These are phyloP conservation scores for Stenolophus ochropezus DNA, from an alignment of 2,888 invertebrate genomes.

Conservation along the genomic window DNA sequence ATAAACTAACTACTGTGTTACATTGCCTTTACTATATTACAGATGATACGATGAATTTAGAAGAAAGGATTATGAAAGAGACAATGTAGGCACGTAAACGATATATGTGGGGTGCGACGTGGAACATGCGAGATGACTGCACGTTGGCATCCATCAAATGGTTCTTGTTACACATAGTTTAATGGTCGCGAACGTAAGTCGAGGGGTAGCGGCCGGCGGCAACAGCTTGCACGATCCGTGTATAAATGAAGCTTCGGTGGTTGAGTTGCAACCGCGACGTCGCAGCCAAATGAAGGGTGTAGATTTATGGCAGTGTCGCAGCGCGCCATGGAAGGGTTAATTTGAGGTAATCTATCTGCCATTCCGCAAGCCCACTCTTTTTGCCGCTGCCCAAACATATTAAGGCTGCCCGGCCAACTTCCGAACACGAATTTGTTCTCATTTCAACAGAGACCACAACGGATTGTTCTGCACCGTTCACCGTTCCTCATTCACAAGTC, in stretches of 20 bases:
- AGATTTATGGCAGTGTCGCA: slow-evolving; percentile 69
- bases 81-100: neutral
- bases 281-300: slow-evolving; percentile 70
- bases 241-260: slow-evolving; percentile 59
- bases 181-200: slow-evolving; percentile 45
- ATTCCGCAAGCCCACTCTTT: slow-evolving; percentile 63
- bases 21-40: no score
- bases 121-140: slow-evolving; percentile 17
- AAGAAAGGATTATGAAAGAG: no score
- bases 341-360: slow-evolving; percentile 72
- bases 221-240: slow-evolving; percentile 59
- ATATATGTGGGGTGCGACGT: neutral
- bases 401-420: slow-evolving; percentile 14
- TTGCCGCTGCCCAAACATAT: slow-evolving; percentile 28
- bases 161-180: slow-evolving; percentile 60
- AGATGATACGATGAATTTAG: no score
- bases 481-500: slow-evolving; percentile 9
- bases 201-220: slow-evolving; percentile 9
- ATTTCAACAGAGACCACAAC: slow-evolving; percentile 9
- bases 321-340: slow-evolving; percentile 69
- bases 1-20: no score
- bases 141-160: slow-evolving; percentile 57
- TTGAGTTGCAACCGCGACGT: slow-evolving; percentile 38
- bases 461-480: neutral
- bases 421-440: slow-evolving; percentile 4